These are phyloP conservation scores for Plagodis dolabraria DNA, from an alignment of 2,888 invertebrate genomes.

Conservation along the genomic window DNA sequence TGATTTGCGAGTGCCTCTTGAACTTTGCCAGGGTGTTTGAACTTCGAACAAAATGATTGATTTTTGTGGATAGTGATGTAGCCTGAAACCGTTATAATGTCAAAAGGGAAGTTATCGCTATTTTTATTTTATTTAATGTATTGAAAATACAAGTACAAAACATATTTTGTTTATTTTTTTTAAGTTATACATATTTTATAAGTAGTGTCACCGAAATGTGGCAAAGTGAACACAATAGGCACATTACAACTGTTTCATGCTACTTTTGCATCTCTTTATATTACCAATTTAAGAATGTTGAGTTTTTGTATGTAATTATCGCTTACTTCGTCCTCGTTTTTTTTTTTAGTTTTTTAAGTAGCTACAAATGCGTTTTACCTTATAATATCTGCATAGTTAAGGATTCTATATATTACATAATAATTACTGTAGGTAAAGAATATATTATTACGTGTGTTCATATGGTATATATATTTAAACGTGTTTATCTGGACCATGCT, in stretches of 20 bases:
- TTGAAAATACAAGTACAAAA: too few relatives aligned
- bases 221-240: not conserved
- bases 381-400: conserved; percentile 23
- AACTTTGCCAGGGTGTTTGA: not conserved
- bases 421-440: conserved; percentile 27
- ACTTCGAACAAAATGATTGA: too few relatives aligned
- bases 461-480: conserved; percentile 25
- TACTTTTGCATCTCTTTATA: conserved; percentile 19
- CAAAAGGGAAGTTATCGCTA: too few relatives aligned
- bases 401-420: conserved; percentile 20
- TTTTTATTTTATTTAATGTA: too few relatives aligned
- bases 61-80: too few relatives aligned
- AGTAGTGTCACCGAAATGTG: too few relatives aligned
- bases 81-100: too few relatives aligned
- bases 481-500: conserved; percentile 29
- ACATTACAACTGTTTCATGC: conserved; percentile 7
- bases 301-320: conserved; percentile 31
- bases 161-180: too few relatives aligned
- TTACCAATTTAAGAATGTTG: conserved; percentile 21
- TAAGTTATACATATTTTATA: too few relatives aligned
- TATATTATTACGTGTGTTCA: conserved; percentile 36
- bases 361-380: conserved; percentile 28
- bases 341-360: conserved; percentile 26
- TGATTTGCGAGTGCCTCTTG: conserved; percentile 2
- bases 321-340: conserved; percentile 17